A percentile compares a stretch with the other conserved stretches of the same genome.
phyloP scores from a whole-genome alignment of 1,140 invertebrate genomes.

The Pinna nobilis region DNA sequence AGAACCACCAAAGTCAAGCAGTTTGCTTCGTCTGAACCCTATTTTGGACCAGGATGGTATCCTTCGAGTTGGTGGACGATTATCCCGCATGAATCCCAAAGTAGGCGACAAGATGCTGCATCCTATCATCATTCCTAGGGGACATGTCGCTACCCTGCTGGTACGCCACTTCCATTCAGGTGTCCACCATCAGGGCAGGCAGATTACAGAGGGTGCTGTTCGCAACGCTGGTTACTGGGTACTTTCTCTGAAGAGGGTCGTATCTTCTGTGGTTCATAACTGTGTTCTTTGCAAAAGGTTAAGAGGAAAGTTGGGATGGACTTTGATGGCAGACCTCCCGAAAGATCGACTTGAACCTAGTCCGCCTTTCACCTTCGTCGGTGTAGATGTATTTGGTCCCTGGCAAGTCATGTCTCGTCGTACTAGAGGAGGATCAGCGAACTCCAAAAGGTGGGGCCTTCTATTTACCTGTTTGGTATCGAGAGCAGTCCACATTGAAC shows the following conservation, averaged over 20 bases:
- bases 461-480: constrained; percentile 39
- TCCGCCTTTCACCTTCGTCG: constrained; percentile 33
- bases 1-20: constrained; percentile 13
- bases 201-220: constrained; percentile 24
- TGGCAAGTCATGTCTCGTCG: constrained; percentile 2
- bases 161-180: constrained; percentile 33
- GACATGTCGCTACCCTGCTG: constrained; percentile 36
- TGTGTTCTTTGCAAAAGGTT: neutral
- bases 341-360: constrained; percentile 11
- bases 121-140: constrained; percentile 40
- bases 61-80: constrained; percentile 43
- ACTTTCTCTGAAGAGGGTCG: constrained; percentile 7
- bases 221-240: constrained; percentile 43
- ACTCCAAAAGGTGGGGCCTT: constrained; percentile 35
- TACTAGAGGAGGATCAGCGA: constrained; percentile 10
- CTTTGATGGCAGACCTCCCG: constrained; percentile 32
- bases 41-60: constrained; percentile 12
- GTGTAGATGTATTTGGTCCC: constrained; percentile 25
- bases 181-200: constrained; percentile 38
- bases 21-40: neutral
- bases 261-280: constrained; percentile 30
- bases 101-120: constrained; percentile 1
- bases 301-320: neutral
- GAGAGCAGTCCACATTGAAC: constrained; percentile 35
- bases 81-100: constrained; percentile 26